A percentile compares a stretch with the other conserved stretches of the same genome.
Evolutionary conservation across 92 coral and sea anemone genomes (phyloP).

Genomic region (Phenganax stokvisi): DNA sequence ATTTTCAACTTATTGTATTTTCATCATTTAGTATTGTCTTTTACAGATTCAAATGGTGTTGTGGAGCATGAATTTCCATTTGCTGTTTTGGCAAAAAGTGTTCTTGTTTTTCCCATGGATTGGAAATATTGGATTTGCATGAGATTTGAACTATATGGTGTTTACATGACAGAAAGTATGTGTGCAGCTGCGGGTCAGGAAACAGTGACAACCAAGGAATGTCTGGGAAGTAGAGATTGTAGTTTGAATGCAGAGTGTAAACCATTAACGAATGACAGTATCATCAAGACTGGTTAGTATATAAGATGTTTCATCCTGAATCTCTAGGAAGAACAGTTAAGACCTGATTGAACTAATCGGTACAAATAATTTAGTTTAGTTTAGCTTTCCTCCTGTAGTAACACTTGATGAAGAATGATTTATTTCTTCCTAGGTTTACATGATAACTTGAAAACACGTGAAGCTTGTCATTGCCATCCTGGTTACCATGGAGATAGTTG

Average conservation of each 20-base stretch:
- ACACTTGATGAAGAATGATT: background rate
- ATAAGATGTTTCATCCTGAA: background rate
- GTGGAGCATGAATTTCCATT: slow-evolving; percentile 49
- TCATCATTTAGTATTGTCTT: background rate
- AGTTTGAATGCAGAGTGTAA: slow-evolving; percentile 74
- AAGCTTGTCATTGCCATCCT: slow-evolving; percentile 64
- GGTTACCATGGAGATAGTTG: slow-evolving; percentile 97
- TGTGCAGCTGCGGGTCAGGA: slow-evolving; percentile 64
- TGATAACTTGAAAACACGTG: slow-evolving; percentile 5
- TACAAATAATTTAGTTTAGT: background rate
- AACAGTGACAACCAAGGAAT: slow-evolving; percentile 40
- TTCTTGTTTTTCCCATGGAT: slow-evolving; percentile 57
- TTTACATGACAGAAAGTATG: slow-evolving; percentile 59
- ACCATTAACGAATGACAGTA: slow-evolving; percentile 32
- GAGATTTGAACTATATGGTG: slow-evolving; percentile 77
- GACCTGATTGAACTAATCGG: background rate
- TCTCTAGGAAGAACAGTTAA: slow-evolving; percentile 8
- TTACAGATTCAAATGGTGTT: slow-evolving; percentile 66
- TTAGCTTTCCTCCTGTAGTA: background rate
- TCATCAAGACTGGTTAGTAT: slow-evolving; percentile 51
- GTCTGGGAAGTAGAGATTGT: slow-evolving; percentile 76
- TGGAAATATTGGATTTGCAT: slow-evolving; percentile 79
- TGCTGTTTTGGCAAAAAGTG: slow-evolving; percentile 67
- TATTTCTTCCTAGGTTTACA: slow-evolving; percentile 4
- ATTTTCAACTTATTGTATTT: too few species aligned